A percentile compares a stretch with the other conserved stretches of the same genome.
Conservation (phyloP, 1,140 invertebrate species). For the Nilaparvata lugens region DNA sequence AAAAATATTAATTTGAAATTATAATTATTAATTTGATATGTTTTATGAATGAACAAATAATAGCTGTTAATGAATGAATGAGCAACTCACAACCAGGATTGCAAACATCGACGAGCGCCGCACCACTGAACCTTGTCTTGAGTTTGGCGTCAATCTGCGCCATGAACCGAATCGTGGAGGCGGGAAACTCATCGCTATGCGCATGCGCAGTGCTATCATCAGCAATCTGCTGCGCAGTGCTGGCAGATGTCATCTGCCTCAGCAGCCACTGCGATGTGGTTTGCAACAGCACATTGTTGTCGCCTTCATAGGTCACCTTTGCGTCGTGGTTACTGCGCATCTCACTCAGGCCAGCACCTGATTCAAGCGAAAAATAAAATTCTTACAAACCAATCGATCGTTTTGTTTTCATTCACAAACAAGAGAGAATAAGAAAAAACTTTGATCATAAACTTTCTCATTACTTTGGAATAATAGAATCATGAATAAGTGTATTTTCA, state of each 20-base stretch:
- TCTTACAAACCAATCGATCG: no score
- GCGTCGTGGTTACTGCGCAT: conserved; percentile 83
- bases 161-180: conserved; percentile 51
- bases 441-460: neutral
- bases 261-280: conserved; percentile 86
- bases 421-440: conserved; percentile 9
- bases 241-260: conserved; percentile 47
- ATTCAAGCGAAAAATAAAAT: conserved; percentile 8
- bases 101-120: conserved; percentile 31
- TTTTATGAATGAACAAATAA: no score
- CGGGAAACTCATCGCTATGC: conserved; percentile 46
- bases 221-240: conserved; percentile 34
- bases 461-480: neutral
- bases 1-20: no score
- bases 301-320: conserved; percentile 89
- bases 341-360: conserved; percentile 66
- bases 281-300: conserved; percentile 89
- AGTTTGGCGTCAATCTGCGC: conserved; percentile 40
- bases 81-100: conserved; percentile 14
- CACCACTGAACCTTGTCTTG: conserved; percentile 37
- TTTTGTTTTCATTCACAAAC: no score
- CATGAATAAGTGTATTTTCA: no score
- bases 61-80: no score
- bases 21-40: no score
- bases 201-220: conserved; percentile 33